Base-by-base conservation (phyloP, 2,888 invertebrate species). In the Thereva unica region DNA sequence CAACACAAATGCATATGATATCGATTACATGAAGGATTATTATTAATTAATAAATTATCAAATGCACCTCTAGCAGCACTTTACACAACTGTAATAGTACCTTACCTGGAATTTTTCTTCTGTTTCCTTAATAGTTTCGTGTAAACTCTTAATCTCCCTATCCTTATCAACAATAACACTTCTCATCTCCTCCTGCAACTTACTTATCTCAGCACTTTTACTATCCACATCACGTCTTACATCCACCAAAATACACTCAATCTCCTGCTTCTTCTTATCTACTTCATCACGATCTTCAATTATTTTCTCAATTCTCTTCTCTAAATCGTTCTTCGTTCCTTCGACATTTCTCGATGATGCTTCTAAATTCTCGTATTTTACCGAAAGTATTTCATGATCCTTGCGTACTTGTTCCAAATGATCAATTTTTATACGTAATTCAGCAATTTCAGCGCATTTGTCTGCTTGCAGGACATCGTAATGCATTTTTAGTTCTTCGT, bases 291-390 rank as follows among this genome's bases (percentile, higher is more conserved):
- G 67, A 53, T 72, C 70, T 42, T 67, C 67, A 23, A 66, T 74
- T 35, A 82, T 76, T 12, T 71, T 72, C 70, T 77, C 75, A 3
- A 82, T 69, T 71, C 82, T 81, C 69, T 76, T 72, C 72, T 80
- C 80, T 74, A 82, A 81, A 34, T 79, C 66, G 67, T 80, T 79
- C 41, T 70, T 73, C 63, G 81, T 79, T 56, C 78, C 77, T 70
- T 61, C 71, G 5, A 74, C 74, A 35, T 80, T 73, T 74, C 23
- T 78, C 74, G 41, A n/a, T 77, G 73, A 52, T 79, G 37, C 23
- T 38, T 41, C 40, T 61, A n/a, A 61, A 8, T 50, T 61, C 61
- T 61, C 10, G 34, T 66, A 56, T 49, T 67, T 67, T 40, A 45
- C 40, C 9, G 50, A 61, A n/a, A 69, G 50, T 4, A 79, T 79